phyloP scores from a whole-genome alignment of 2,113 vertebrate genomes.

The Glaucomys volans region DNA sequence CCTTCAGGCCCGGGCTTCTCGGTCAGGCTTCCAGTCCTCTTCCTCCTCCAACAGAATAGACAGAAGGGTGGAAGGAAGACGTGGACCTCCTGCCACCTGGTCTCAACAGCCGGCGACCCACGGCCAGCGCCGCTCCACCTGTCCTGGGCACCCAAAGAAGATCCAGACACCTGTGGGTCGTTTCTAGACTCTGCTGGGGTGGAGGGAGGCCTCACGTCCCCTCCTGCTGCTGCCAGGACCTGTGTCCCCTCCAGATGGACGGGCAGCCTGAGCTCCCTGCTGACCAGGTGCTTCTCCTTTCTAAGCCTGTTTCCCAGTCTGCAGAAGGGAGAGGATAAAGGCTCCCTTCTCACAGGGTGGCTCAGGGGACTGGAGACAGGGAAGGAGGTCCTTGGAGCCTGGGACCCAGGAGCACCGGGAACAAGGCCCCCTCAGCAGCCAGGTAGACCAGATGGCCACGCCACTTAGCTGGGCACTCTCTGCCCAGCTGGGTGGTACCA shows the following conservation, averaged over 20 bases:
- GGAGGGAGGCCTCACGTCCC: not conserved
- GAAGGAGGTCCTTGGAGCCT: not conserved
- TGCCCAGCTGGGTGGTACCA: accelerated
- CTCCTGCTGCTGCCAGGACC: not conserved
- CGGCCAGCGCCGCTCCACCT: accelerated
- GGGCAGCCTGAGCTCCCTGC: too few species aligned
- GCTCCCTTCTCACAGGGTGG: not conserved
- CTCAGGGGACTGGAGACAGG: too few species aligned
- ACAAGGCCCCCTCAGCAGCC: not conserved
- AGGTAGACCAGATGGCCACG: not conserved
- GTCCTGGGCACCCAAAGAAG: accelerated
- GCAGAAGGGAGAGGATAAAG: not conserved
- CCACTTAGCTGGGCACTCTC: not conserved
- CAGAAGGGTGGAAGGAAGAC: accelerated
- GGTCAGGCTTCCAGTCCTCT: accelerated
- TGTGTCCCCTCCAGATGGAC: accelerated
- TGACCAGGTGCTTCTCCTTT: not conserved
- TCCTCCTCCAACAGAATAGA: accelerated
- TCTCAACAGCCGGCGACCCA: not conserved
- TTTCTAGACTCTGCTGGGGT: not conserved
- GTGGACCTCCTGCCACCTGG: not conserved
- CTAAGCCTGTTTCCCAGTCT: not conserved
- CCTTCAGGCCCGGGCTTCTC: too few species aligned
- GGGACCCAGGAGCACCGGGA: accelerated
- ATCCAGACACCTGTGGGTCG: accelerated